A percentile compares a stretch with the other conserved stretches of the same genome.
phyloP scores from a whole-genome alignment of 2,113 vertebrate genomes.

The Artemisiospiza belli region DNA sequence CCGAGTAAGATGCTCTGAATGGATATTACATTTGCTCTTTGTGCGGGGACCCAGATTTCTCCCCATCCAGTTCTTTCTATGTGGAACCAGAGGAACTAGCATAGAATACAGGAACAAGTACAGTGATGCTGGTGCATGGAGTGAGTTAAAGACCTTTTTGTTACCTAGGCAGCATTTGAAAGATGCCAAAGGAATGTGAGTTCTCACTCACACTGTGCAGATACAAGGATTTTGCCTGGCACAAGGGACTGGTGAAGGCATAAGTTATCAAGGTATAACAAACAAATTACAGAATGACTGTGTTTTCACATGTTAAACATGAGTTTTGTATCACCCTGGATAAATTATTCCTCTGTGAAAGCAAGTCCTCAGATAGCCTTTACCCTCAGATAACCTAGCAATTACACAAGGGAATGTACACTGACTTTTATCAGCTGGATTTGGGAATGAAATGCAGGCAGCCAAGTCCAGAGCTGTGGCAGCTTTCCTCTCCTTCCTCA shows the following conservation, averaged over 20 bases:
- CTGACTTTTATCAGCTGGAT: not conserved
- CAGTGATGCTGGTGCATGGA: fast-evolving
- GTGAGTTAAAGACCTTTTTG: not conserved
- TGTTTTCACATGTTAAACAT: not conserved
- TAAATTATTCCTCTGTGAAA: slow-evolving; percentile 13
- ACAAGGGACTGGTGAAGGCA: not conserved
- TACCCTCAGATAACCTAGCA: slow-evolving; percentile 36
- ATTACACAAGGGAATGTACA: not conserved
- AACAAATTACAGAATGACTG: not conserved
- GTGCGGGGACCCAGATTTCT: not conserved
- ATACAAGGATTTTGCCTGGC: not conserved
- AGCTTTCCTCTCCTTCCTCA: not conserved
- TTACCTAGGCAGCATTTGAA: not conserved
- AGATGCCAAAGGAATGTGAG: fast-evolving
- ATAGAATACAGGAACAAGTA: not conserved
- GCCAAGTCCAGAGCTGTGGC: not conserved
- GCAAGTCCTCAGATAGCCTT: slow-evolving; percentile 31
- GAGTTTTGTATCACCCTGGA: not conserved
- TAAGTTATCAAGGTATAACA: slow-evolving; percentile 7
- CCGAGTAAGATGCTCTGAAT: not conserved
- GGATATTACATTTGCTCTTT: fast-evolving
- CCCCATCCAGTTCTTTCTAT: not conserved
- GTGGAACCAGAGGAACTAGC: not conserved
- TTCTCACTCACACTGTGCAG: fast-evolving
- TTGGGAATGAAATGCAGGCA: not conserved